A percentile compares a stretch with the other conserved stretches of the same genome.
Conservation (phyloP, 2,888 invertebrate species). For the Anarsia innoxiella region DNA sequence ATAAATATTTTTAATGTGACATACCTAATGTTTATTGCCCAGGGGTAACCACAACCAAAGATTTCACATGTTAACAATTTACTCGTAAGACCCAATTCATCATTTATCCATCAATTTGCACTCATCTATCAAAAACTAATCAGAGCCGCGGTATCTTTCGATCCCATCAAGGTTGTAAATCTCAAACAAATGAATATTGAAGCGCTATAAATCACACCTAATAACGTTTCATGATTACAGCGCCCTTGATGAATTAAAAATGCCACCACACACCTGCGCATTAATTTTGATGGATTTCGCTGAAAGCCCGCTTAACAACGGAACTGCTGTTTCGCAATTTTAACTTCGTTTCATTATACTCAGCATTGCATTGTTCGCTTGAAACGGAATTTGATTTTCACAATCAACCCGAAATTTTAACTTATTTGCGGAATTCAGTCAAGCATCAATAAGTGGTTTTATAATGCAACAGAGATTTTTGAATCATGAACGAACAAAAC, state of each 20-base stretch:
- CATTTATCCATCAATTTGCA: too few species aligned
- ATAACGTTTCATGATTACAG: slow-evolving; percentile 10
- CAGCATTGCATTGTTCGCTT: slow-evolving; percentile 20
- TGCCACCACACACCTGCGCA: slow-evolving; percentile 19
- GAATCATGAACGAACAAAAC: slow-evolving; percentile 2
- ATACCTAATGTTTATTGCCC: too few species aligned
- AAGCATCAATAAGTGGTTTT: neutral
- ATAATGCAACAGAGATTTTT: neutral
- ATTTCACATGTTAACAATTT: too few species aligned
- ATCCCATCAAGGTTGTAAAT: too few species aligned
- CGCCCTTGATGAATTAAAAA: slow-evolving; percentile 19
- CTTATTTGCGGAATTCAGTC: slow-evolving; percentile 19
- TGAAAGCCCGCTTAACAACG: slow-evolving; percentile 25
- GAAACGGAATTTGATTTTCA: slow-evolving; percentile 28
- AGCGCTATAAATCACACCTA: slow-evolving; percentile 9
- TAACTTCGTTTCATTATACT: slow-evolving; percentile 21
- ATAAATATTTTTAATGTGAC: too few species aligned
- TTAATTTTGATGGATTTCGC: slow-evolving; percentile 28
- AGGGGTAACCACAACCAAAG: too few species aligned
- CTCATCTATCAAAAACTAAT: neutral
- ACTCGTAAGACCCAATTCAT: too few species aligned
- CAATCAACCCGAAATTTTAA: slow-evolving; percentile 27
- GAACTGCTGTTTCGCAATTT: slow-evolving; percentile 21
- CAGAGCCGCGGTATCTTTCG: too few species aligned
- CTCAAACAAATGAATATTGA: slow-evolving; percentile 10